Conservation (phyloP, 2,113 vertebrate species). For the Sarotherodon lohbergeri region DNA sequence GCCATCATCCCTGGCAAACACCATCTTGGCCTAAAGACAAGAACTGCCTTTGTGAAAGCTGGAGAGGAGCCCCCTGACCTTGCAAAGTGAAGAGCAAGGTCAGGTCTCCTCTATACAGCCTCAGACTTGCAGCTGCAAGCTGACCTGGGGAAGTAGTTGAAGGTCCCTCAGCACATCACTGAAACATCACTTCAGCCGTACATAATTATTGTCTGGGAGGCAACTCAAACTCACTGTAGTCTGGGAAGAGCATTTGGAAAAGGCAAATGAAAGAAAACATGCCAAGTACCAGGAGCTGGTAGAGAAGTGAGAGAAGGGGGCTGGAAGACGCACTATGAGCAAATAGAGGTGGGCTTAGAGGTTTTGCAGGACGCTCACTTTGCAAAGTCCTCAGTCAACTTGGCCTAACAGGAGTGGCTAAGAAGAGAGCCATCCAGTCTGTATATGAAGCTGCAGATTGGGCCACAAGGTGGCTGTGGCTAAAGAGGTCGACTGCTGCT, state of each 20-base stretch:
- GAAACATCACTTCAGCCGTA: neutral
- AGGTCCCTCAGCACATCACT: neutral
- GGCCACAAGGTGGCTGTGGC: no score
- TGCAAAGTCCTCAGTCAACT: neutral
- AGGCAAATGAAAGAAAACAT: neutral
- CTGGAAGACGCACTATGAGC: neutral
- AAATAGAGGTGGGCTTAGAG: neutral
- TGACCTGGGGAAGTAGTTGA: neutral
- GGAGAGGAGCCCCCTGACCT: neutral
- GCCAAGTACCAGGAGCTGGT: neutral
- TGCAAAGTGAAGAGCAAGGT: neutral
- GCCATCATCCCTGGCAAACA: neutral
- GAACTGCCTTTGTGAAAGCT: neutral
- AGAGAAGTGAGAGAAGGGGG: neutral
- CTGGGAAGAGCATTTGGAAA: neutral
- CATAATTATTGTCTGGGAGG: neutral
- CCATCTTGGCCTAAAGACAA: neutral
- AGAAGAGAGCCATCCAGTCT: neutral
- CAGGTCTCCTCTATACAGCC: neutral
- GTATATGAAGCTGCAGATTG: neutral
- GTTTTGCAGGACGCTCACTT: neutral
- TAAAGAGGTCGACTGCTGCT: no score
- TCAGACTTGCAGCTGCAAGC: neutral
- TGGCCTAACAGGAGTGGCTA: neutral
- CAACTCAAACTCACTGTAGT: neutral